Evolutionary conservation across 2,113 vertebrate genomes (phyloP), one percentile per base, ranked within the genome.

Genomic region (Tenrec ecaudatus): DNA sequence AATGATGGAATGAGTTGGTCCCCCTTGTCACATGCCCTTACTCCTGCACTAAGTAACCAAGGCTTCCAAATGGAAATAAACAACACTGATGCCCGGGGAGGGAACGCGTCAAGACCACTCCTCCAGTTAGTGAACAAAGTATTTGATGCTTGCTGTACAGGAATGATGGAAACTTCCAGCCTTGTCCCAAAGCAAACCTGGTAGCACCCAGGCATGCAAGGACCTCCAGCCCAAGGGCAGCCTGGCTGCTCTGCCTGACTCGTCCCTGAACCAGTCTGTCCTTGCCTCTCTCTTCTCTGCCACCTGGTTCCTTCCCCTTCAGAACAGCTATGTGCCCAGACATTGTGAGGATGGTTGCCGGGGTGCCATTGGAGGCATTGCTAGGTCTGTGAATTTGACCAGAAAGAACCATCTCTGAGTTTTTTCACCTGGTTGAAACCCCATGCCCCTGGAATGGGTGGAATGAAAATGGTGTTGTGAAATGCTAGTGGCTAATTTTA

Each of bases 241-340:
- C 33, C 36, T 69, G 22, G 36, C 33, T 75, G 43, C 33, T 3
- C 36, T 17, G 25, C 16, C 76, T 22, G 25, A 3, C 2, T 53
- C 0, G 0, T 77, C 25, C 75, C 29, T n/a, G 17, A 31, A 23
- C 86, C 64, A 27, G 33, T 1, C 6, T 29, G 40, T 23, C 20
- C 3, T 1, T 0, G 0, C 20, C 7, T 20, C 10, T 11, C 17
- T 25, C 9, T 15, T 22, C 3, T 1, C 33, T 3, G 3, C 8
- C 53, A 11, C 9, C 25, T 16, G 29, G 29, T 0, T 19, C 33
- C 60, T 17, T 20, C 57, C 1, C 20, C 40, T 80, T 40, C 47
- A 9, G 8, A 47, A 9, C 3, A 19, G 53, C 40, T 17, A 36
- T 20, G 20, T 31, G 8, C 23, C 69, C 78, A 4, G 33, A 29